phyloP scores from a whole-genome alignment of 2,113 vertebrate genomes.

The Rhodinocichla rosea region DNA sequence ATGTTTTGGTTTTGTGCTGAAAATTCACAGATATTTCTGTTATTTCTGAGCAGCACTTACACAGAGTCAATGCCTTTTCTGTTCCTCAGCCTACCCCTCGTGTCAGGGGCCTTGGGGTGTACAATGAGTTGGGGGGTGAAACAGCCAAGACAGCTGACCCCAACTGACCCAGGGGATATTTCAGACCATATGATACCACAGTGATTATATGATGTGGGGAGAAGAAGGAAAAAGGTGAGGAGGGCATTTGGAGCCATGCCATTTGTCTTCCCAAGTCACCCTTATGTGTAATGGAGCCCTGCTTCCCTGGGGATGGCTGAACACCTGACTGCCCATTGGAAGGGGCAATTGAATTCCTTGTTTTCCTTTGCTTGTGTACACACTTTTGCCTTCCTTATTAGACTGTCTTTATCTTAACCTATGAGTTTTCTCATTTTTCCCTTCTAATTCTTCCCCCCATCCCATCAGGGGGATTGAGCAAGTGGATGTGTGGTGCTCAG shows the following conservation, averaged over 20 bases:
- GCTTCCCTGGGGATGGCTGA: neutral
- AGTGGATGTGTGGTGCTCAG: neutral
- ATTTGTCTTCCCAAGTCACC: neutral
- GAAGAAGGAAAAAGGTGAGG: neutral
- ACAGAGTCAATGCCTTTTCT: neutral
- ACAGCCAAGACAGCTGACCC: neutral
- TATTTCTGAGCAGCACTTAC: neutral
- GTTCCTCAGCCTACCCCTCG: neutral
- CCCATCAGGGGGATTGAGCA: neutral
- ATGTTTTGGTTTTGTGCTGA: neutral
- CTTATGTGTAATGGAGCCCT: rapidly evolving
- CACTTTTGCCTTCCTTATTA: neutral
- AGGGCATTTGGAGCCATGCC: neutral
- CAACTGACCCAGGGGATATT: neutral
- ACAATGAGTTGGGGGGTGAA: rapidly evolving
- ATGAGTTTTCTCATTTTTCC: neutral
- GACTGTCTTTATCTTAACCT: neutral
- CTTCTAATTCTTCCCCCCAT: neutral
- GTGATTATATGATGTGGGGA: too few relatives aligned
- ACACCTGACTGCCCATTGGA: neutral
- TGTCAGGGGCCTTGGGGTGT: neutral
- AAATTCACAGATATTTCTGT: neutral
- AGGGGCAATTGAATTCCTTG: neutral
- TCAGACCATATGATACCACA: neutral
- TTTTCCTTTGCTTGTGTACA: neutral